Evolutionary conservation across 1,140 invertebrate species (phyloP), one percentile per base, ranked within the genome.

Genomic region (Drosophila neocordata): DNA sequence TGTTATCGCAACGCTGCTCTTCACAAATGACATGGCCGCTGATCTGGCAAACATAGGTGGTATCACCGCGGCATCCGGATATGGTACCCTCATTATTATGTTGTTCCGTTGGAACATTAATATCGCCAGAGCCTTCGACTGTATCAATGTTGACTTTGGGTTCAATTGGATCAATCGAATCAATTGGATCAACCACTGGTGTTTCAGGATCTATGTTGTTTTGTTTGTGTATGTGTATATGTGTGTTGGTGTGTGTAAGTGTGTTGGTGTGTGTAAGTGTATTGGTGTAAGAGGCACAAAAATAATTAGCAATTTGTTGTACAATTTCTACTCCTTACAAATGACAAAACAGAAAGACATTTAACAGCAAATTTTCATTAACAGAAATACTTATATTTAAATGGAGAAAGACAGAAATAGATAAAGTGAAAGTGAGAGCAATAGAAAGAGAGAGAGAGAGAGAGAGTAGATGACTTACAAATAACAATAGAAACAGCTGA

Each of bases 1-100:
- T 80, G 31, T 93, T 93, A 88, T 95, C 94, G 82, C 94, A 95
- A 31, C 75, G 69, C 76, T 94, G 92, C 66, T 92, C 93, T n/a
- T 92, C 87, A 75, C 93, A 94, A 75, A 94, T 93, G 38, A 70
- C 62, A 1, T 15, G 56, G 3, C 76, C 75, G 59, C 84, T 92
- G 44, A 90, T 69, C 11, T 24, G 37, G 73, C 94, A 95, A 11
- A 77, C 77, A 18, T 93, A 92, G 24, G 92, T 91, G 72, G 94
- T 93, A 84, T 94, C 94, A 12, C 93, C 93, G 41, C 94, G 92
- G 74, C 93, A 94, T 61, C 81, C 73, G 57, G 11, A 2, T 4
- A 8, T 8, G 13, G 41, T 0, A 15, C n/a, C n/a, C n/a, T 3
- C 13, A 41, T 4, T 1, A 13, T 41, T 3, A 8, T 9, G 0